Evolutionary conservation across 1,140 invertebrate genomes (phyloP).

Genomic region (Mactra quadrangularis): DNA sequence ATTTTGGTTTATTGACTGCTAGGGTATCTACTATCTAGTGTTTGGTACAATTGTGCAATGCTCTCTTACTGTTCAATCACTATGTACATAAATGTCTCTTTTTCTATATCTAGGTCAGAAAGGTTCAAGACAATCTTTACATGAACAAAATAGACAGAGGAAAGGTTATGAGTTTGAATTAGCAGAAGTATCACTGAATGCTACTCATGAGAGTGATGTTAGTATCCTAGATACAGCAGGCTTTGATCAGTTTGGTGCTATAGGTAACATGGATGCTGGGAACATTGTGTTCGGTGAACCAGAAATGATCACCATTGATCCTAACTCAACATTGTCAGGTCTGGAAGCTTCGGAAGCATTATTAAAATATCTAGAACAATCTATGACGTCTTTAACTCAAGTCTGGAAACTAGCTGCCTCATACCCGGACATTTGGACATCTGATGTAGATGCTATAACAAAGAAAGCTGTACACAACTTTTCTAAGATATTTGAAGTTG

Average conservation of each 20-base stretch:
- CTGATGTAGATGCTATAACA: conserved; percentile 74
- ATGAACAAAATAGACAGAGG: conserved; percentile 37
- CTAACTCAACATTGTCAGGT: conserved; percentile 59
- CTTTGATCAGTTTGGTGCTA: conserved; percentile 57
- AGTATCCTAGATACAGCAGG: conserved; percentile 65
- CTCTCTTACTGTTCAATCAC: too few relatives aligned
- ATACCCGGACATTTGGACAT: conserved; percentile 75
- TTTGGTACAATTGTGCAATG: too few relatives aligned
- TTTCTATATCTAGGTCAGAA: conserved; percentile 30
- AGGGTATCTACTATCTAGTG: too few relatives aligned
- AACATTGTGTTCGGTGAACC: conserved; percentile 80
- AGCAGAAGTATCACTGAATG: conserved; percentile 67
- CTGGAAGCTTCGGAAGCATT: conserved; percentile 60
- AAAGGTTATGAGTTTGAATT: conserved; percentile 74
- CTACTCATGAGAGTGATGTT: conserved; percentile 76
- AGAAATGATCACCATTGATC: conserved; percentile 65
- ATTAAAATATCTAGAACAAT: conserved; percentile 67
- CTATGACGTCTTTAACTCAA: conserved; percentile 68
- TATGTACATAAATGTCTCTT: too few relatives aligned
- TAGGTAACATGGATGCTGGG: conserved; percentile 72
- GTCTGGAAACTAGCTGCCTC: conserved; percentile 80
- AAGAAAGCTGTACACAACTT: conserved; percentile 75
- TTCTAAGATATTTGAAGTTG: conserved; percentile 74
- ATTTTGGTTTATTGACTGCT: too few relatives aligned
- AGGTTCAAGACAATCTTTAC: conserved; percentile 25